phyloP scores from a whole-genome alignment of 2,888 invertebrate genomes.

The Linyphia triangularis region DNA sequence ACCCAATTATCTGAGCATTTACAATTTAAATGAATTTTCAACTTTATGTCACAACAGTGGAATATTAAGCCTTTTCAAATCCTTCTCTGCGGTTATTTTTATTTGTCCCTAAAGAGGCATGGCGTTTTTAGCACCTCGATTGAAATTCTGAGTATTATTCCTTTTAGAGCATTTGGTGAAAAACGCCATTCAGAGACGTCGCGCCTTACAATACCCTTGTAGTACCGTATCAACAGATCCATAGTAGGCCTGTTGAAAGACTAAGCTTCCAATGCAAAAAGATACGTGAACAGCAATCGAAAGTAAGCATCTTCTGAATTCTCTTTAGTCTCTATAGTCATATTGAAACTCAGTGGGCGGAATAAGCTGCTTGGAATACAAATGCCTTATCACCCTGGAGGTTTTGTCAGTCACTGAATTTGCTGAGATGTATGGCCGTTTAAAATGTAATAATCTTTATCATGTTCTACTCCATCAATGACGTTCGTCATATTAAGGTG shows the following conservation, averaged over 20 bases:
- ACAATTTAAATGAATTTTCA: too few species aligned
- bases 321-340: background rate
- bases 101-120: background rate
- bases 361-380: background rate
- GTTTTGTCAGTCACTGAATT: too few species aligned
- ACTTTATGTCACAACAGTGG: too few species aligned
- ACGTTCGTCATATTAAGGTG: too few species aligned
- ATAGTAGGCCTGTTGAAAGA: background rate
- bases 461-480: too few species aligned
- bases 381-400: background rate
- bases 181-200: too few species aligned
- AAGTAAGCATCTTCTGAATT: too few species aligned
- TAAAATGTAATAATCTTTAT: too few species aligned
- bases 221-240: background rate
- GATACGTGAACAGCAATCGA: background rate
- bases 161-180: background rate
- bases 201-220: background rate
- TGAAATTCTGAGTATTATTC: background rate
- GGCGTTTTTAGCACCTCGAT: background rate
- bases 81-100: too few species aligned
- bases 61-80: too few species aligned
- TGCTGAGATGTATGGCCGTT: too few species aligned
- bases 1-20: too few species aligned
- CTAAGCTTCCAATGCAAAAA: background rate
- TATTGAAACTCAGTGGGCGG: background rate